Evolutionary conservation across 2,797 vertebrate genomes (phyloP).

Genomic region (Amphiprion clarkii): DNA sequence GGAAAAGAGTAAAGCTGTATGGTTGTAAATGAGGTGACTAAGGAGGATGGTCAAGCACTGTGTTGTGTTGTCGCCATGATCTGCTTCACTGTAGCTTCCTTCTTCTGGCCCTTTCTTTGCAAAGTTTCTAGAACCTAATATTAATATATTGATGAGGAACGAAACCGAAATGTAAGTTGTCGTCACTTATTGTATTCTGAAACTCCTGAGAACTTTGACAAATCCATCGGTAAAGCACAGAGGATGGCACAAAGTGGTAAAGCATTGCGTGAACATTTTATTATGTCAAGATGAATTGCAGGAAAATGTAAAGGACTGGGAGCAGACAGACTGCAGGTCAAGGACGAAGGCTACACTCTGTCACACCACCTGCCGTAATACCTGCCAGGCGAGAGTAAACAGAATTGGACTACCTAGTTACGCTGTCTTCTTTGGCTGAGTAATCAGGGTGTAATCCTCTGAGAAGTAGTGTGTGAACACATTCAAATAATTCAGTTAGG

Average conservation of each 20-base stretch:
- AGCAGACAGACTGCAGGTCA: not conserved
- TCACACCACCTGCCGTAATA: not conserved
- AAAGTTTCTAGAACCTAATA: too few relatives aligned
- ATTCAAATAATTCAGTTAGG: constrained; percentile 30
- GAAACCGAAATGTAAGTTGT: too few relatives aligned
- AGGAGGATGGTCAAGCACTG: too few relatives aligned
- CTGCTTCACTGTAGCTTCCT: too few relatives aligned
- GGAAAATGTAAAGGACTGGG: not conserved
- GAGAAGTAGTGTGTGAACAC: constrained; percentile 10
- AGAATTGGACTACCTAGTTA: not conserved
- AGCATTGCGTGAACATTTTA: too few relatives aligned
- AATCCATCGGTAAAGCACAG: not conserved
- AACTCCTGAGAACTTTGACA: too few relatives aligned
- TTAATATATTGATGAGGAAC: too few relatives aligned
- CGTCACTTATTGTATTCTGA: too few relatives aligned
- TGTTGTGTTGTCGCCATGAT: too few relatives aligned
- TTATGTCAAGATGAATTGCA: not conserved
- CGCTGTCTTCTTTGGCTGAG: constrained; percentile 33
- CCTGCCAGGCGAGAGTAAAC: constrained; percentile 1
- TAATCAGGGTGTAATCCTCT: constrained; percentile 39
- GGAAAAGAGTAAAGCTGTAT: too few relatives aligned
- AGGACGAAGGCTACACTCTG: not conserved
- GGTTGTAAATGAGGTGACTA: too few relatives aligned
- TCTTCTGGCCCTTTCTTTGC: too few relatives aligned
- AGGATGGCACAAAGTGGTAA: not conserved